A percentile compares a stretch with the other conserved stretches of the same genome.
phyloP scores from a whole-genome alignment of 2,113 vertebrate species.

The Oryzias javanicus region DNA sequence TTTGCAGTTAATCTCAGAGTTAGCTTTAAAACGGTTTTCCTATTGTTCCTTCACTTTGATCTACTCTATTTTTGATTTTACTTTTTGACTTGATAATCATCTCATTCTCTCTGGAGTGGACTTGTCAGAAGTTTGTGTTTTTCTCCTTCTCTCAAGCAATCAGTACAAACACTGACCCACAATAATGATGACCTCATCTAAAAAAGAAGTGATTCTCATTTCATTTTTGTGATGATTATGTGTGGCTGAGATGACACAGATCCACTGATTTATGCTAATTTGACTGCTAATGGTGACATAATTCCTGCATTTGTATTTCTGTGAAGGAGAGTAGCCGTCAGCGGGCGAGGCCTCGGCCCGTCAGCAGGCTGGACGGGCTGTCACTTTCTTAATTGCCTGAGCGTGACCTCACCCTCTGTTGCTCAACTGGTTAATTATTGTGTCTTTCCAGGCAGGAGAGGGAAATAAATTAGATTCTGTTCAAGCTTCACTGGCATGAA shows the following conservation, averaged over 20 bases:
- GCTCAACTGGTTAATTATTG: slow-evolving; percentile 75
- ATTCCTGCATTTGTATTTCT: slow-evolving; percentile 23
- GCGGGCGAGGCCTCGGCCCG: slow-evolving; percentile 34
- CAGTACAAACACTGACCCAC: too few relatives aligned
- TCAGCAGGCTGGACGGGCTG: slow-evolving; percentile 58
- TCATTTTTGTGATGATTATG: background rate
- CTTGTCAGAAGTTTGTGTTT: too few relatives aligned
- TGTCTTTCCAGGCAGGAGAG: slow-evolving; percentile 59
- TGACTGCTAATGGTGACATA: background rate
- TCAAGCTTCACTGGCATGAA: slow-evolving; percentile 55
- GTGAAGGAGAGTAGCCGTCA: slow-evolving; percentile 2
- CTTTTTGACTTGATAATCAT: too few relatives aligned
- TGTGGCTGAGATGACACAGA: slow-evolving; percentile 10
- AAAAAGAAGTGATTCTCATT: background rate
- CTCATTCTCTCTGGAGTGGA: too few relatives aligned
- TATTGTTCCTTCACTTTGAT: too few relatives aligned
- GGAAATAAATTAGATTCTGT: slow-evolving; percentile 51
- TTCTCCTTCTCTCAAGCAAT: too few relatives aligned
- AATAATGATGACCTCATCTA: too few relatives aligned
- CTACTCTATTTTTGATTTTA: too few relatives aligned
- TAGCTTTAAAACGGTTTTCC: too few relatives aligned
- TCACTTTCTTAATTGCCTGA: slow-evolving; percentile 75
- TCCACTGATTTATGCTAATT: slow-evolving; percentile 33
- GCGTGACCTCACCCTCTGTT: slow-evolving; percentile 56
- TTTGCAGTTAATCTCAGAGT: too few relatives aligned